A percentile compares a stretch with the other conserved stretches of the same genome.
Conservation (phyloP, 2,113 vertebrate genomes). For the Sciurus niger region DNA sequence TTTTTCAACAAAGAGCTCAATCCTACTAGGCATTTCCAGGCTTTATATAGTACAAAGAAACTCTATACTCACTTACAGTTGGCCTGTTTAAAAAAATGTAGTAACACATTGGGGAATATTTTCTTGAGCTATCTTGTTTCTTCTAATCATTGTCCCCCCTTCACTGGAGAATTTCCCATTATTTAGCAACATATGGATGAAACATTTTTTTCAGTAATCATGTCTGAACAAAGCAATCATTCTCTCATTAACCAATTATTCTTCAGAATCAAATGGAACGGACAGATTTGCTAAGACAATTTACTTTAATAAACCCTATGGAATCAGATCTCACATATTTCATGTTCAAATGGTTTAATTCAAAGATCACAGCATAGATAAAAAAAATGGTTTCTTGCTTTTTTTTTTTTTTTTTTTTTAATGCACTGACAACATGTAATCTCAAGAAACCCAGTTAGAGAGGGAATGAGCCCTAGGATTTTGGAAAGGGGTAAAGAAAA, state of each 20-base stretch:
- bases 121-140: constrained; percentile 90
- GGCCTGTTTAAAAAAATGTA: constrained; percentile 86
- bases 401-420: constrained; percentile 71
- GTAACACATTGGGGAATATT: constrained; percentile 89
- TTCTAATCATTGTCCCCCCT: constrained; percentile 90
- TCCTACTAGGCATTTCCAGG: constrained; percentile 80
- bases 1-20: constrained; percentile 84
- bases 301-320: constrained; percentile 89
- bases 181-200: constrained; percentile 90
- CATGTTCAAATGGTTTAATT: constrained; percentile 82
- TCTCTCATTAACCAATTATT: constrained; percentile 91
- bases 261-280: constrained; percentile 88
- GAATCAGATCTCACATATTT: constrained; percentile 80
- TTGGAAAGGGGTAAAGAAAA: constrained; percentile 51
- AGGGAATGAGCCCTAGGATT: constrained; percentile 71
- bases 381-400: constrained; percentile 65
- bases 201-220: constrained; percentile 90
- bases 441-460: constrained; percentile 82
- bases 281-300: constrained; percentile 87
- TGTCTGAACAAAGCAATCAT: constrained; percentile 91
- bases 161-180: constrained; percentile 89
- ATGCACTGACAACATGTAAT: constrained; percentile 81
- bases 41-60: constrained; percentile 82
- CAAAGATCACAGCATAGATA: constrained; percentile 80
- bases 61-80: constrained; percentile 84